Evolutionary conservation across 2,888 invertebrate genomes (phyloP).

Genomic region (Bruchidius siliquastri): DNA sequence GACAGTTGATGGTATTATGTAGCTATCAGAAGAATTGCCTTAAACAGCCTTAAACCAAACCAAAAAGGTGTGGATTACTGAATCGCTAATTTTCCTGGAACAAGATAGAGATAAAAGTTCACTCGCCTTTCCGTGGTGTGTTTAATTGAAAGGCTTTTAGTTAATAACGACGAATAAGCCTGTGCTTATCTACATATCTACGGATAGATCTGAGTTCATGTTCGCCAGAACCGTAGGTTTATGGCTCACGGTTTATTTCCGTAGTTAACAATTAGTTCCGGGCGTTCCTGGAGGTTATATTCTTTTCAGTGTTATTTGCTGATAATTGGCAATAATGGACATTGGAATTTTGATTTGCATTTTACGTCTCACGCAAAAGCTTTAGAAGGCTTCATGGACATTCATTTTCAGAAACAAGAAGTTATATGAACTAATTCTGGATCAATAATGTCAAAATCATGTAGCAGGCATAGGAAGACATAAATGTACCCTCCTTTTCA

Average conservation of each 20-base stretch:
- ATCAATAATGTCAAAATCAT: no score
- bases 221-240: background rate
- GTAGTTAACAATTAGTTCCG: background rate
- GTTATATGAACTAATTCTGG: background rate
- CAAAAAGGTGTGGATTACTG: background rate
- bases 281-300: background rate
- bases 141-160: background rate
- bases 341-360: background rate
- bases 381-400: no score
- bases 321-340: background rate
- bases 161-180: background rate
- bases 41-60: no score
- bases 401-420: background rate
- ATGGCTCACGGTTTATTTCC: background rate
- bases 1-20: no score
- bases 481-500: no score
- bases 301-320: background rate
- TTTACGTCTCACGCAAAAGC: background rate
- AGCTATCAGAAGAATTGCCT: no score
- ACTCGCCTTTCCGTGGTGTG: background rate
- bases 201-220: background rate
- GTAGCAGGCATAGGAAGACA: no score
- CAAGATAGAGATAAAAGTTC: background rate
- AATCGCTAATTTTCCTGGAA: background rate
- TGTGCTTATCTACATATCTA: background rate